phyloP scores from a whole-genome alignment of 2,888 invertebrate species.

The Conomelus anceps region DNA sequence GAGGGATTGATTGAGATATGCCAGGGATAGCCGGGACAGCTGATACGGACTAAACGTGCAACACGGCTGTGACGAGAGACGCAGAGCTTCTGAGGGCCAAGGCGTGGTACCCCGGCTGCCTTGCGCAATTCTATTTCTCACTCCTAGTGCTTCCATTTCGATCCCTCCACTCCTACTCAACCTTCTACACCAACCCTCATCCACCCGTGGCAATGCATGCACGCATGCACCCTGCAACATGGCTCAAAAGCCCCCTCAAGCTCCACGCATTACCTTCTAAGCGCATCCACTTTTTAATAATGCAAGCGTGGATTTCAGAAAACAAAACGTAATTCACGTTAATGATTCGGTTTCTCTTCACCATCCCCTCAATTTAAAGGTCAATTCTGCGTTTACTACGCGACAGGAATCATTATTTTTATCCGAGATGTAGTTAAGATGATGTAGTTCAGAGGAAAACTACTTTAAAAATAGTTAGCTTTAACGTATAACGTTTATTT shows the following conservation, averaged over 20 bases:
- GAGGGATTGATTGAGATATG: not conserved
- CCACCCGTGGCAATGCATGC: not conserved
- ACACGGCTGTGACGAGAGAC: not conserved
- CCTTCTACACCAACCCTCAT: not conserved
- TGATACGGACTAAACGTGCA: not conserved
- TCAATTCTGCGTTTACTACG: too few relatives aligned
- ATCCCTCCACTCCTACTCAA: not conserved
- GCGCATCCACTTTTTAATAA: not conserved
- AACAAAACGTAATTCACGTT: too few relatives aligned
- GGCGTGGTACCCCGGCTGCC: conserved; percentile 5
- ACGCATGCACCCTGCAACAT: not conserved
- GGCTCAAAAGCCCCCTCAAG: not conserved
- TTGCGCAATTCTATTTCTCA: not conserved
- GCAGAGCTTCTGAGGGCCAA: conserved; percentile 8
- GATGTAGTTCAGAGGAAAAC: too few relatives aligned
- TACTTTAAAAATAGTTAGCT: too few relatives aligned
- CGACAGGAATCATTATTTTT: too few relatives aligned
- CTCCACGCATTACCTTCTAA: not conserved
- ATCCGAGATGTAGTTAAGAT: too few relatives aligned
- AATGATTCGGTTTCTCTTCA: too few relatives aligned
- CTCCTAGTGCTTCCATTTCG: not conserved
- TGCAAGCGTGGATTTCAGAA: not conserved
- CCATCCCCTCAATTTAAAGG: too few relatives aligned
- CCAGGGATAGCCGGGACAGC: not conserved
- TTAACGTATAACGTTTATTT: too few relatives aligned